These are phyloP conservation scores for Solen grandis DNA, from an alignment of 1,140 invertebrate genomes.

Conservation along the genomic window DNA sequence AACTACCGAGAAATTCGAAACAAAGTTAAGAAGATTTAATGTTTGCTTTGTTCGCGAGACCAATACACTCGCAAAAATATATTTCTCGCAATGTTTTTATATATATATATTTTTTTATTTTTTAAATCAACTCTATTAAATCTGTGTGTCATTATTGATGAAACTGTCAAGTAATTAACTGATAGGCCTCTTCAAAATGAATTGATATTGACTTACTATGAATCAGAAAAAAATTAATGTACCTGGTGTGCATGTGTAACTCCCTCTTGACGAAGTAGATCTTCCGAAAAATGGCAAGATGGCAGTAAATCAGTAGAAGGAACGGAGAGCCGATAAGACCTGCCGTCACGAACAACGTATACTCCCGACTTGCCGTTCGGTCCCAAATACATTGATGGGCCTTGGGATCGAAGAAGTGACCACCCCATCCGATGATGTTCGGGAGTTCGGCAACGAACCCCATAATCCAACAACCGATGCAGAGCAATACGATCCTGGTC, in stretches of 20 bases:
- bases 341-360: constrained; percentile 72
- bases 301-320: constrained; percentile 64
- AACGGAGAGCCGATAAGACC: constrained; percentile 69
- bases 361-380: constrained; percentile 68
- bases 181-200: too few species aligned
- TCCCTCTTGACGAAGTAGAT: constrained; percentile 68
- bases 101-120: too few species aligned
- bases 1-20: too few species aligned
- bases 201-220: too few species aligned
- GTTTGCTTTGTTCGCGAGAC: too few species aligned
- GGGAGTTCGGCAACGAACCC: constrained; percentile 71
- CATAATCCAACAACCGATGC: constrained; percentile 68
- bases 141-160: too few species aligned
- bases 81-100: too few species aligned
- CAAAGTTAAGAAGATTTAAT: too few species aligned
- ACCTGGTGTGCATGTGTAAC: constrained; percentile 40
- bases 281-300: constrained; percentile 66
- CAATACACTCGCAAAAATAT: too few species aligned
- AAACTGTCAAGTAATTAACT: too few species aligned
- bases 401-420: constrained; percentile 75
- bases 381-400: constrained; percentile 77
- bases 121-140: too few species aligned
- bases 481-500: constrained; percentile 35
- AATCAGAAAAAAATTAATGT: too few species aligned
- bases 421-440: constrained; percentile 76